These are phyloP conservation scores for Pseudopipra pipra DNA, from an alignment of 2,113 vertebrate genomes.

Conservation along the genomic window DNA sequence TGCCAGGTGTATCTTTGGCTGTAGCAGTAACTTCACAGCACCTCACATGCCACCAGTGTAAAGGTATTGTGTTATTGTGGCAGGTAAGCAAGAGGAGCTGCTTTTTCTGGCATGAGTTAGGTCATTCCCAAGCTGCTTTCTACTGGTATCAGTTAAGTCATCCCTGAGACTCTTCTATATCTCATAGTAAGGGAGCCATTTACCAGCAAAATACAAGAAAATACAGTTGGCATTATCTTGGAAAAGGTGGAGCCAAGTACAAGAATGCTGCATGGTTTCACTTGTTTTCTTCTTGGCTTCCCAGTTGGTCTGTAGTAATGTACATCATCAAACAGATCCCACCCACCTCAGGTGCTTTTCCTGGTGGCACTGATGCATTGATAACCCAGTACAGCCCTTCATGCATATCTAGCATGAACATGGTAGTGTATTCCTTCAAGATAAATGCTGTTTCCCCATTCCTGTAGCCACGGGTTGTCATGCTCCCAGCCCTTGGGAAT, in stretches of 20 bases:
- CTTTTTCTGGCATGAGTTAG: background rate
- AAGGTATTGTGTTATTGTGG: fast-evolving
- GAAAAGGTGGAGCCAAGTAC: background rate
- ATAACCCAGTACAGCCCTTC: background rate
- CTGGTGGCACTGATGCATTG: background rate
- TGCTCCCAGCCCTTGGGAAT: background rate
- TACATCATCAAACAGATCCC: background rate
- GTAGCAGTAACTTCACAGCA: background rate
- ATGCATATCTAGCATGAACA: background rate
- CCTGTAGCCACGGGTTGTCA: background rate
- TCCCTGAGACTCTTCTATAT: background rate
- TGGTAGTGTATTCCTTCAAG: background rate
- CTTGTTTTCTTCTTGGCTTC: background rate
- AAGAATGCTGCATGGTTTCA: background rate
- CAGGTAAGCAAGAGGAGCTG: background rate
- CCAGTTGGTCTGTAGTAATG: background rate
- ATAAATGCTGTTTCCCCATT: background rate
- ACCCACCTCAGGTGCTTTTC: background rate
- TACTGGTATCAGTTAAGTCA: background rate
- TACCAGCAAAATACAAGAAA: background rate
- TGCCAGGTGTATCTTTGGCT: background rate
- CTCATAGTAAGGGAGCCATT: background rate
- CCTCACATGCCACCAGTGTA: background rate
- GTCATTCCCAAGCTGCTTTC: background rate
- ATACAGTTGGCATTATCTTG: background rate